Evolutionary conservation across 2,888 invertebrate species (phyloP).

Genomic region (Serrognathus titanus): DNA sequence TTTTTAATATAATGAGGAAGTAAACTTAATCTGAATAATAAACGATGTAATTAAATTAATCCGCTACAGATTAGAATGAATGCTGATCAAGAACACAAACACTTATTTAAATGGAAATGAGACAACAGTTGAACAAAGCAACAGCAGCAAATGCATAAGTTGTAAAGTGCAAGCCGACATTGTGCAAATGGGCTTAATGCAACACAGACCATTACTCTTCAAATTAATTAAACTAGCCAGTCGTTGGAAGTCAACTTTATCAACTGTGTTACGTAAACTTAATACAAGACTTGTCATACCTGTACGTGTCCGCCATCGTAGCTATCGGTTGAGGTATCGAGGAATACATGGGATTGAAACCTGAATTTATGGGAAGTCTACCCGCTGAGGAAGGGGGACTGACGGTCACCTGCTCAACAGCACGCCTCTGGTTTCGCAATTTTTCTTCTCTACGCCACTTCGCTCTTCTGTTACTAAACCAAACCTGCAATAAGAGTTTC

Average conservation of each 20-base stretch:
- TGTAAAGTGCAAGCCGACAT: conserved; percentile 31
- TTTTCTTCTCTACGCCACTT: conserved; percentile 99
- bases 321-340: conserved; percentile 92
- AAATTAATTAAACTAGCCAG: conserved; percentile 53
- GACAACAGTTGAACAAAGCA: conserved; percentile 8
- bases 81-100: conserved; percentile 11
- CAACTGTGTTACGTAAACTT: no score
- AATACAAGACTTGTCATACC: conserved; percentile 52
- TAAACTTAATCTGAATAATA: no score
- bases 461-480: conserved; percentile 99
- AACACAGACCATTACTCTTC: conserved; percentile 53
- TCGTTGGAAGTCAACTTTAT: background rate
- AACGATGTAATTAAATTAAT: no score
- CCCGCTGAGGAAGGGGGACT: conserved; percentile 61
- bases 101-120: conserved; percentile 32
- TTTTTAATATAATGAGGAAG: no score
- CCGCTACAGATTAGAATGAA: no score
- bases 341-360: conserved; percentile 93
- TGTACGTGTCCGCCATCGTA: conserved; percentile 85
- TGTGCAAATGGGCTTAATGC: conserved; percentile 34
- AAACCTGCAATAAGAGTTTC: conserved; percentile 68
- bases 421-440: conserved; percentile 84
- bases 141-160: conserved; percentile 28
- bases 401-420: conserved; percentile 55
- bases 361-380: conserved; percentile 73